These are phyloP conservation scores for Blastobasis lacticolella DNA, from an alignment of 2,888 invertebrate genomes.

Conservation along the genomic window DNA sequence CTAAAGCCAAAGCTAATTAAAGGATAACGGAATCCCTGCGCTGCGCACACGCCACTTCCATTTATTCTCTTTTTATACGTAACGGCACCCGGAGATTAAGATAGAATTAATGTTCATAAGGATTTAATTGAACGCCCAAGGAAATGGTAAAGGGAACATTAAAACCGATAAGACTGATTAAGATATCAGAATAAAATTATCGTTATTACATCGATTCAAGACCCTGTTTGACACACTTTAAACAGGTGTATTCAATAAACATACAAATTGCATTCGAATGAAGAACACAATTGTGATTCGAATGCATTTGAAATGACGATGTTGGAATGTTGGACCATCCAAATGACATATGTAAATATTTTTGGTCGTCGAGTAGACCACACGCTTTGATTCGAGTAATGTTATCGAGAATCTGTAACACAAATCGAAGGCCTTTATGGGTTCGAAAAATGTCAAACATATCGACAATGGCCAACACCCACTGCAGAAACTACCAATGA, in stretches of 20 bases:
- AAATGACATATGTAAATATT: not conserved
- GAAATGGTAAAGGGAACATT: no score
- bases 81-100: not conserved
- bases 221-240: no score
- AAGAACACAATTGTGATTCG: no score
- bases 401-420: not conserved
- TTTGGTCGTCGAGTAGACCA: not conserved
- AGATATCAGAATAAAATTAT: no score
- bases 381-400: not conserved
- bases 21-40: conserved; percentile 26
- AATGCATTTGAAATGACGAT: no score
- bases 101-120: not conserved
- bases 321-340: no score
- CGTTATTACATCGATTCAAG: no score
- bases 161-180: no score
- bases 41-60: not conserved
- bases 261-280: no score
- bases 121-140: not conserved
- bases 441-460: not conserved
- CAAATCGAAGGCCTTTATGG: not conserved
- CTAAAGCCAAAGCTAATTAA: conserved; percentile 24
- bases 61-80: conserved; percentile 1
- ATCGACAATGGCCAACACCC: conserved; percentile 1
- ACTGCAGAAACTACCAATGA: not conserved
- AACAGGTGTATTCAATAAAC: no score